Conservation (phyloP, 2,797 vertebrate genomes). For the Malacoraja senta region DNA sequence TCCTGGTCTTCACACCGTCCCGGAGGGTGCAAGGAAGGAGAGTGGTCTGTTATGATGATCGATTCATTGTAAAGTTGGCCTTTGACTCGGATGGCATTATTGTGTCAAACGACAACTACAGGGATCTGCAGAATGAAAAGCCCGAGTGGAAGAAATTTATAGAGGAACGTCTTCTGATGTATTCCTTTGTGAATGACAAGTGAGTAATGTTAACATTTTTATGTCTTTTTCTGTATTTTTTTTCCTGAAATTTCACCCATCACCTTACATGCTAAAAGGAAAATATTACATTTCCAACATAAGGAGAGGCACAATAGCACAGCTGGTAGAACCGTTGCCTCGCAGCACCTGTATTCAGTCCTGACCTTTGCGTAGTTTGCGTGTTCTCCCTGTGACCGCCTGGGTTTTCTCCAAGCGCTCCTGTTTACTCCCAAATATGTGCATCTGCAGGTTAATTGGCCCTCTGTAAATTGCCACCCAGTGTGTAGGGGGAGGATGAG, state of each 20-base stretch:
- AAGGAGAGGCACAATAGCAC: too few relatives aligned
- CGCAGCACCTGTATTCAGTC: too few relatives aligned
- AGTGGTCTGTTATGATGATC: slow-evolving; percentile 97
- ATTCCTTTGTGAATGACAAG: slow-evolving; percentile 99
- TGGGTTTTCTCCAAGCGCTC: too few relatives aligned
- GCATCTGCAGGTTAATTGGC: too few relatives aligned
- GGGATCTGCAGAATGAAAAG: slow-evolving; percentile 95
- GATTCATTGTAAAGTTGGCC: slow-evolving; percentile 96
- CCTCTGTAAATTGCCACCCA: too few relatives aligned
- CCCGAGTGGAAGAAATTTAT: slow-evolving; percentile 99
- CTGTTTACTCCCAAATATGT: too few relatives aligned
- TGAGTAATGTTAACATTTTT: slow-evolving; percentile 55
- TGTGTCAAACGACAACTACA: slow-evolving; percentile 97
- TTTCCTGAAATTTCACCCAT: neutral
- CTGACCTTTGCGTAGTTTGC: too few relatives aligned
- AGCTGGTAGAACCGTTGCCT: too few relatives aligned
- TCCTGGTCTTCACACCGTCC: slow-evolving; percentile 95
- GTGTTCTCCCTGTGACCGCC: too few relatives aligned
- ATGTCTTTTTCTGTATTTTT: neutral
- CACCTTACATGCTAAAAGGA: neutral
- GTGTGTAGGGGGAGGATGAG: too few relatives aligned
- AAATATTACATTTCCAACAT: neutral
- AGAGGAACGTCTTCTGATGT: slow-evolving; percentile 95
- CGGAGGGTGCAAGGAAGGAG: slow-evolving; percentile 91
- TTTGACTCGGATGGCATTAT: slow-evolving; percentile 98